phyloP scores from a whole-genome alignment of 2,888 invertebrate genomes.

The Hypolimnas misippus region DNA sequence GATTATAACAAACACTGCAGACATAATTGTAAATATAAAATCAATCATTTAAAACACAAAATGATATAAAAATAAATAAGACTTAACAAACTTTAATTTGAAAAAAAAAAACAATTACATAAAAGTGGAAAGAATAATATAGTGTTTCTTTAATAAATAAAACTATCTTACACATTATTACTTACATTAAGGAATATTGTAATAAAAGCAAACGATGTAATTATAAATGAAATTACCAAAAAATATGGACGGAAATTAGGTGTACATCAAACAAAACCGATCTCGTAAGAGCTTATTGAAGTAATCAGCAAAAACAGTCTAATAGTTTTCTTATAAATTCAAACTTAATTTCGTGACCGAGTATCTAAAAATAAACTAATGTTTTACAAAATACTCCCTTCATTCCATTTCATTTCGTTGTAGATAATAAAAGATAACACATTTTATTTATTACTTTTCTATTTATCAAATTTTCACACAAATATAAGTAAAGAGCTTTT shows the following conservation, averaged over 20 bases:
- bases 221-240: background rate
- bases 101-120: too few relatives aligned
- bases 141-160: too few relatives aligned
- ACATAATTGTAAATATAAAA: too few relatives aligned
- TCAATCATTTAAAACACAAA: too few relatives aligned
- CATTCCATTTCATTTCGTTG: background rate
- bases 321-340: constrained; percentile 3
- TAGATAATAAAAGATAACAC: background rate
- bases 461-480: too few relatives aligned
- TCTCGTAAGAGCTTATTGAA: background rate
- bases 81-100: too few relatives aligned
- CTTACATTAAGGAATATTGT: background rate
- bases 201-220: background rate
- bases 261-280: background rate
- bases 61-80: too few relatives aligned
- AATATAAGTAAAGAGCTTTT: too few relatives aligned
- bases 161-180: background rate
- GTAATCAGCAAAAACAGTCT: background rate
- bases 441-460: background rate
- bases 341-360: background rate
- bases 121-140: too few relatives aligned
- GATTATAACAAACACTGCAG: too few relatives aligned
- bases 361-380: background rate
- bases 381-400: background rate
- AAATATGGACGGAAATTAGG: constrained; percentile 7